Base-by-base conservation (phyloP, 2,113 vertebrate genomes). In the Oriolus oriolus region DNA sequence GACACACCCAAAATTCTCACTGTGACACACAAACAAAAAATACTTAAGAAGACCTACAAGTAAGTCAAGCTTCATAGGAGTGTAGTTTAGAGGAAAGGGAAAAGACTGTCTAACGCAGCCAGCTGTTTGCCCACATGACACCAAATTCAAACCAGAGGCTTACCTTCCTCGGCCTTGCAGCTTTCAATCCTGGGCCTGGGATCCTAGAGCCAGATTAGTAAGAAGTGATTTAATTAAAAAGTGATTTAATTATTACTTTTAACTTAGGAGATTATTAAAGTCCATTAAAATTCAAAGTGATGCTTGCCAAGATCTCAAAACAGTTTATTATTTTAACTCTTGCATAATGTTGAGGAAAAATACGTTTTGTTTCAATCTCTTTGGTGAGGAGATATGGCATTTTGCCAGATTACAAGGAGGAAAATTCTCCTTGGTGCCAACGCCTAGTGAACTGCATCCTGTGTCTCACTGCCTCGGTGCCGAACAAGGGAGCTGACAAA, bases 321-420 rank as follows among this genome's bases (percentile, higher is more conserved):
- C 33, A 66, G 92, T 65, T 93, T 89, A 77, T 75, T 93, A 65
- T 78, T 95, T 95, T 92, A 83, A 78, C 71, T 89, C 71, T 90
- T 90, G 60, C 31, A 24, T 56, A 91, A 88, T 63, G 74, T 90
- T 26, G 60, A 89, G 59, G 68, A 49, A 95, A 95, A 91, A 45
- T 53, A 89, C 21, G 74, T 91, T 97, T 97, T 96, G 63, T 93
- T 96, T 84, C 61, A 56, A 7, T 57, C 41, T 75, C 44, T 92
- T 89, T 86, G 56, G 68, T 89, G 85, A 90, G 64, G 26, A 66
- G 57, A 78, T 71, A 56, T 16, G 83, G 95, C 79, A 45, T 41
- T 81, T 35, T 68, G 73, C 90, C 86, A 87, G n/a, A 23, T 79
- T 47, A 47, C 45, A 53, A 75, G 74, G 23, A 91, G 90, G 69